Evolutionary conservation across 1,140 invertebrate species (phyloP).

Genomic region (Spodoptera frugiperda): DNA sequence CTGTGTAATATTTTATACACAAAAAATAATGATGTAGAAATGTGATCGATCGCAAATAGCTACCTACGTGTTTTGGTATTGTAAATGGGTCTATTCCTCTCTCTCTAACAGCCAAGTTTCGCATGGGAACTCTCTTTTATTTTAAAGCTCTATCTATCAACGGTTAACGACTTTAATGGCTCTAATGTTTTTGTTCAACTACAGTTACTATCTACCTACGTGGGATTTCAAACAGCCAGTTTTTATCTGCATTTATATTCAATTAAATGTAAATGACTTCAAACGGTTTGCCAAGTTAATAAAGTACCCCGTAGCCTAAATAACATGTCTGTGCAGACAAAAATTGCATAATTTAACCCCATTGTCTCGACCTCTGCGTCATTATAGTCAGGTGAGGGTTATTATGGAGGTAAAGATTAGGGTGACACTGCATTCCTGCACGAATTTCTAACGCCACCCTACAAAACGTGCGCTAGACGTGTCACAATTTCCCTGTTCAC

Average conservation of each 20-base stretch:
- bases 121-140: too few species aligned
- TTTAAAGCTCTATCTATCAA: background rate
- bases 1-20: background rate
- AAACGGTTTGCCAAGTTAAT: background rate
- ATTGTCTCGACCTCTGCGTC: conserved; percentile 53
- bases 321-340: background rate
- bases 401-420: conserved; percentile 63
- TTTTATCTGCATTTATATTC: background rate
- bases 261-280: background rate
- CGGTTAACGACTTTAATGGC: background rate
- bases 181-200: background rate
- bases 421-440: conserved; percentile 77
- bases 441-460: conserved; percentile 63
- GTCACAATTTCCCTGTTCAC: conserved; percentile 56
- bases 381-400: conserved; percentile 69
- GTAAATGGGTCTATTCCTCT: too few species aligned
- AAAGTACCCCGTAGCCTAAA: background rate
- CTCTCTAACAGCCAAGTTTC: too few species aligned
- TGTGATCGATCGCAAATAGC: too few species aligned
- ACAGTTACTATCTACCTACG: background rate
- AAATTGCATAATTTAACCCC: conserved; percentile 51
- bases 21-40: too few species aligned
- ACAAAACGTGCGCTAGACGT: conserved; percentile 61
- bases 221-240: background rate
- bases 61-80: too few species aligned